These are phyloP conservation scores for Hipposideros armiger DNA, from an alignment of 2,113 vertebrate species.

Conservation along the genomic window DNA sequence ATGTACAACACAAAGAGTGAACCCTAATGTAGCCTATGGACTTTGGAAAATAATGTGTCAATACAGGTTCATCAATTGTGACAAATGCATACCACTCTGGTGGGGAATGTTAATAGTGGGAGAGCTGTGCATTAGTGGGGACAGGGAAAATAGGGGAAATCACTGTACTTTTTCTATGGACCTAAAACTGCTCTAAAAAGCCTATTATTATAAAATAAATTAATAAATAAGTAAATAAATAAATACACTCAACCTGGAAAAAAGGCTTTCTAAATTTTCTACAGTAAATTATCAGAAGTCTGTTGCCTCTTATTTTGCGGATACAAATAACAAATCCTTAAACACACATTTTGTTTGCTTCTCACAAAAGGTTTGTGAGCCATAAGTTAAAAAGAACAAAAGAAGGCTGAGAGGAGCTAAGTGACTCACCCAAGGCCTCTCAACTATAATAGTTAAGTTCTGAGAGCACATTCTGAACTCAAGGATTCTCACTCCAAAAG, in stretches of 20 bases:
- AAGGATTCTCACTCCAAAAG: neutral
- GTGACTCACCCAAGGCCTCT: neutral
- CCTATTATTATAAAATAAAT: neutral
- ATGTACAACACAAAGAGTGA: neutral
- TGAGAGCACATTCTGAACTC: neutral
- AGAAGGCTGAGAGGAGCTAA: neutral
- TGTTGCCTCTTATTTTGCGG: neutral
- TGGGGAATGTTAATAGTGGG: neutral
- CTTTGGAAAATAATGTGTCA: neutral
- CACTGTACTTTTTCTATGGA: neutral
- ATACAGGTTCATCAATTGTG: neutral
- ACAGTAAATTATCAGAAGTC: neutral
- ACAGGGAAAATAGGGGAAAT: neutral
- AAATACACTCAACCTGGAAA: neutral
- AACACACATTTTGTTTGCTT: neutral
- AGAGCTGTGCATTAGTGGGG: neutral
- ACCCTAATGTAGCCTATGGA: neutral
- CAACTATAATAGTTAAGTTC: neutral
- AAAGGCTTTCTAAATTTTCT: neutral
- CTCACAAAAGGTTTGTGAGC: slow-evolving; percentile 1
- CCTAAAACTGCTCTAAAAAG: neutral
- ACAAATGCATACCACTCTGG: neutral
- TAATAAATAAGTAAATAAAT: neutral
- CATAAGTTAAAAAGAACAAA: neutral
- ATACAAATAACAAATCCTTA: slow-evolving; percentile 19